Evolutionary conservation across 2,888 invertebrate species (phyloP), one percentile per base, ranked within the genome.

Genomic region (Caenorhabditis sp.): DNA sequence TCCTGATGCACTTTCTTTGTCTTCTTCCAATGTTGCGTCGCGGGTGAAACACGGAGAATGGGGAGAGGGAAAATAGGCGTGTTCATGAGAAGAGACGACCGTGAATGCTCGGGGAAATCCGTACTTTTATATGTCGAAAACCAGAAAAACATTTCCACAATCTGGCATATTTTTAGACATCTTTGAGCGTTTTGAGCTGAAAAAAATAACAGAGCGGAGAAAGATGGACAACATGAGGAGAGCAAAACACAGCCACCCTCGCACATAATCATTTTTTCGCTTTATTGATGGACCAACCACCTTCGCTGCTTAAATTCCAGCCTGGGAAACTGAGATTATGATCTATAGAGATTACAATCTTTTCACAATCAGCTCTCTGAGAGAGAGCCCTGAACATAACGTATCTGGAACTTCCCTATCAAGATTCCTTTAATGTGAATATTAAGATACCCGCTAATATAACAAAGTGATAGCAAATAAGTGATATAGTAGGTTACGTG

Each of bases 401-500:
- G n/a, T 4, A 14, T 44, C 28, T 38, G 19, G 56, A 56, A 56
- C 3, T 56, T 54, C 22, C 41, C 22, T 22, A 16, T 28, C 19
- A n/a, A 19, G 1, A 19, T 47, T 47, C 6, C 28, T 22, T 31
- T n/a, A n/a, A n/a, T n/a, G n/a, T n/a, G n/a, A n/a, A n/a, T n/a
- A n/a, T n/a, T n/a, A n/a, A n/a, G n/a, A n/a, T n/a, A n/a, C n/a
- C n/a, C n/a, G n/a, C n/a, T n/a, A n/a, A n/a, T n/a, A 73, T n/a
- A 44, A 66, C 35, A 35, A 66, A 47, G n/a, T 14, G 51, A 66
- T 49, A 49, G 51, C 38, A 51, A 31, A 22, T 51, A 63, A 24
- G 28, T 24, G 41, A 59, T 49, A 58, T 56, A 70, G 63, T 49
- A 70, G 51, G 51, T 77, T 77, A 77, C 77, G 77, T 77, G 77